phyloP scores from a whole-genome alignment of 2,888 invertebrate genomes.

The Hyposoter dolosus region DNA sequence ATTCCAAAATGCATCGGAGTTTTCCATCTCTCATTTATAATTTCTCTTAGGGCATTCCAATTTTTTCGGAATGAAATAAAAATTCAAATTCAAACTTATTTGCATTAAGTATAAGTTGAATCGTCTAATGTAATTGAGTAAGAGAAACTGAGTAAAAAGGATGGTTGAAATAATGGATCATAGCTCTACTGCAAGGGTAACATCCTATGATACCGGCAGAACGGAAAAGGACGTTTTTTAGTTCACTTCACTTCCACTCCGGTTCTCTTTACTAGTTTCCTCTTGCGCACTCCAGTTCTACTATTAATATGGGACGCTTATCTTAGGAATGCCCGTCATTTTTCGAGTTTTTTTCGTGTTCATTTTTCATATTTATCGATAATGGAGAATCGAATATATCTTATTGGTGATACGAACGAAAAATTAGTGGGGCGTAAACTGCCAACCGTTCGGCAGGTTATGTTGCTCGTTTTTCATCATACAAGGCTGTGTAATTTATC shows the following conservation, averaged over 20 bases:
- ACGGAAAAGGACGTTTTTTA: background rate
- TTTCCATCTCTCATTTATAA: background rate
- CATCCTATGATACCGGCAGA: background rate
- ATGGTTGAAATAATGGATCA: background rate
- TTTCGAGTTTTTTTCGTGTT: background rate
- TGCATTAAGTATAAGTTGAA: background rate
- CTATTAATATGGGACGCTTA: background rate
- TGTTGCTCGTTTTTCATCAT: background rate
- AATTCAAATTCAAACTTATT: too few species aligned
- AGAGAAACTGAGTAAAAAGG: background rate
- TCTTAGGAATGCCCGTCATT: background rate
- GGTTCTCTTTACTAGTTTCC: background rate
- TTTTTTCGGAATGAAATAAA: too few species aligned
- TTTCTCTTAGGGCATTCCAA: background rate
- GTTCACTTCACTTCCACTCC: background rate
- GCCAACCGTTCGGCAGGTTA: background rate
- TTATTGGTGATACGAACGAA: background rate
- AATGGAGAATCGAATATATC: background rate
- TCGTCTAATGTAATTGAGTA: background rate
- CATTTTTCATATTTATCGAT: background rate
- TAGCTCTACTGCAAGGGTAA: background rate
- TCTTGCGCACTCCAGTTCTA: background rate
- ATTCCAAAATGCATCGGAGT: background rate
- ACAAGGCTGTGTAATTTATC: background rate
- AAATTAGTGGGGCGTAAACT: background rate